Percentiles rank a stretch among this genome's conserved stretches.
Conservation (phyloP, 1,140 invertebrate species). For the Temnothorax longispinosus region DNA sequence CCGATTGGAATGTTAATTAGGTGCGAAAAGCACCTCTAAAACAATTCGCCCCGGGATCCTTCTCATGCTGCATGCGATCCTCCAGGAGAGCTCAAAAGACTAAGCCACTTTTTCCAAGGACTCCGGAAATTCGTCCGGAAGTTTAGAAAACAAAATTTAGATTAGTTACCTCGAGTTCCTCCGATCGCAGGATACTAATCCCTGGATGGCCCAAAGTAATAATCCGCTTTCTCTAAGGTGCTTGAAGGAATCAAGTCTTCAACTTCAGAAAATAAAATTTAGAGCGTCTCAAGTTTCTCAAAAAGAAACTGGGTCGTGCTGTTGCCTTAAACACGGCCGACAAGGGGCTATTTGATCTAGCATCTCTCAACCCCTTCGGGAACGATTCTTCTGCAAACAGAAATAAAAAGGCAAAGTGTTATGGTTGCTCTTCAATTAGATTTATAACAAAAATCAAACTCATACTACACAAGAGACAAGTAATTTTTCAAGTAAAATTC, state of each 20-base stretch:
- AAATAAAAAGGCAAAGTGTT: not conserved
- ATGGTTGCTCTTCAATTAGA: not conserved
- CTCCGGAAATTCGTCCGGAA: not conserved
- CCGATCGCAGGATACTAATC: not conserved
- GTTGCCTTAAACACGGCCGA: not conserved
- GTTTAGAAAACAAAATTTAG: constrained; percentile 33
- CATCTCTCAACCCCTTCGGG: not conserved
- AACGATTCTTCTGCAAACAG: not conserved
- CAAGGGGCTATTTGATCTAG: not conserved
- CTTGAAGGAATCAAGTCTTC: not conserved
- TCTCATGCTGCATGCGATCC: not conserved
- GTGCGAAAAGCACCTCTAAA: constrained; percentile 18
- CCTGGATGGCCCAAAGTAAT: not conserved
- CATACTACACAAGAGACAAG: too few species aligned
- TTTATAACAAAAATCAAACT: not conserved
- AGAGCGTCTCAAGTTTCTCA: not conserved
- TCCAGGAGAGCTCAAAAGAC: not conserved
- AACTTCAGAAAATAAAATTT: constrained; percentile 5
- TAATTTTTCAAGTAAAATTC: not conserved
- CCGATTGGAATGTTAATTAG: constrained; percentile 57
- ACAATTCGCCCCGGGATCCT: constrained; percentile 3
- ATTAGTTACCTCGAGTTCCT: constrained; percentile 1
- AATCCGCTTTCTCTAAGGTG: constrained; percentile 21
- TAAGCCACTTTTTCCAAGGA: not conserved
- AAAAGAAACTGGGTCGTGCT: not conserved